phyloP scores from a whole-genome alignment of 2,797 vertebrate genomes.

The Aotus griseimembra region DNA sequence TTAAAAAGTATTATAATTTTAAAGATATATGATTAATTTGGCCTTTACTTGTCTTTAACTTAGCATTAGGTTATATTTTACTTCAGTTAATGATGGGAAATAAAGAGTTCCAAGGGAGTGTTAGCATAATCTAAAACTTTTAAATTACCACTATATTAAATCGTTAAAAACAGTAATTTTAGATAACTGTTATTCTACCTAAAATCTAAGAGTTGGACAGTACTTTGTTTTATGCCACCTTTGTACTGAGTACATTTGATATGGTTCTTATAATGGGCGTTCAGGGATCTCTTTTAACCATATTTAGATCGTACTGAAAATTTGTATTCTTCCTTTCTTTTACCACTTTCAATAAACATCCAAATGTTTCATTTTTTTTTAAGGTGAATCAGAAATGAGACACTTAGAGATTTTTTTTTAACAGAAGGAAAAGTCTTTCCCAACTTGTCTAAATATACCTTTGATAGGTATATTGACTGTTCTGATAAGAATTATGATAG shows the following conservation, averaged over 20 bases:
- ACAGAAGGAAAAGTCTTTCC: slow-evolving; percentile 7
- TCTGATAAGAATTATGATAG: slow-evolving; percentile 42
- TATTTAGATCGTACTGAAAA: slow-evolving; percentile 62
- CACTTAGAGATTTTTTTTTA: not conserved
- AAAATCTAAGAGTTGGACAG: slow-evolving; percentile 51
- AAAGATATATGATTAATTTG: not conserved
- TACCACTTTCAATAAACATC: slow-evolving; percentile 30
- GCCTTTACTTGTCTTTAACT: slow-evolving; percentile 41
- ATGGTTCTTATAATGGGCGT: slow-evolving; percentile 35
- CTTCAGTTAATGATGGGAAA: slow-evolving; percentile 22
- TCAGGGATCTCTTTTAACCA: slow-evolving; percentile 61
- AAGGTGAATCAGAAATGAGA: not conserved
- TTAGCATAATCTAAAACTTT: slow-evolving; percentile 50
- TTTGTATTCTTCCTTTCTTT: slow-evolving; percentile 31
- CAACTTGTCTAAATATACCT: slow-evolving; percentile 46
- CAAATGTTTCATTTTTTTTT: slow-evolving; percentile 40
- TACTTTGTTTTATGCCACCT: slow-evolving; percentile 17
- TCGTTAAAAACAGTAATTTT: slow-evolving; percentile 27
- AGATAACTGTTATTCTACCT: not conserved
- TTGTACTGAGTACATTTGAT: slow-evolving; percentile 60
- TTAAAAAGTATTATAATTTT: slow-evolving; percentile 41
- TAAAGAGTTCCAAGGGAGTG: not conserved
- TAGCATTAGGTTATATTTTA: slow-evolving; percentile 32
- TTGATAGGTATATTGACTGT: slow-evolving; percentile 60
- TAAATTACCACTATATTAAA: not conserved